phyloP scores from a whole-genome alignment of 2,888 invertebrate species.

The Cheilosia variabilis region DNA sequence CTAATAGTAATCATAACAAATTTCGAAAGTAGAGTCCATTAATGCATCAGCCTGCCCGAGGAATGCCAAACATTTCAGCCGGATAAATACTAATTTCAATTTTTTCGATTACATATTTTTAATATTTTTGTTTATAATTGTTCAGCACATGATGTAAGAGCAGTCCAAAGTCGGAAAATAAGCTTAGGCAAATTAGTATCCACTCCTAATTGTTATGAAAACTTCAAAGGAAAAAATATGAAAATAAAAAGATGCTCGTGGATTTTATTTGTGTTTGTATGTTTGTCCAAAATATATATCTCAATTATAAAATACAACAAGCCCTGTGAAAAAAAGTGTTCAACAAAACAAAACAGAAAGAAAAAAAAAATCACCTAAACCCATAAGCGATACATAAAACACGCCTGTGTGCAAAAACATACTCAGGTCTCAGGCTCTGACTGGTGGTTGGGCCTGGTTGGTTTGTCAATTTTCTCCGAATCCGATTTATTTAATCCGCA shows the following conservation, averaged over 20 bases:
- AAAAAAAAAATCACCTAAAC: slow-evolving; percentile 44
- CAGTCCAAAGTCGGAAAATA: slow-evolving; percentile 17
- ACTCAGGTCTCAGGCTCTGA: neutral
- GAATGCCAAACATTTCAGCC: slow-evolving; percentile 2
- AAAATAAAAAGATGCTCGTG: neutral
- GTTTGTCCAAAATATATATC: slow-evolving; percentile 27
- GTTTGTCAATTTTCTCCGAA: slow-evolving; percentile 59
- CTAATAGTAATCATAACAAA: slow-evolving; percentile 12
- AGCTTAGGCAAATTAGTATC: neutral
- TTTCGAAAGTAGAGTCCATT: slow-evolving; percentile 1
- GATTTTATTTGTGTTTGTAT: neutral
- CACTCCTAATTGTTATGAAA: neutral
- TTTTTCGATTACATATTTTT: slow-evolving; percentile 23
- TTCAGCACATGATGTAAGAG: slow-evolving; percentile 38
- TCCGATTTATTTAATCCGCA: slow-evolving; percentile 69
- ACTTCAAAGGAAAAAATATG: too few species aligned
- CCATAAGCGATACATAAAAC: slow-evolving; percentile 61
- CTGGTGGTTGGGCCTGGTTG: slow-evolving; percentile 1
- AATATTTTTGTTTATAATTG: slow-evolving; percentile 17
- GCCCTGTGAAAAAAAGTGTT: neutral
- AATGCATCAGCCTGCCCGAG: slow-evolving; percentile 29
- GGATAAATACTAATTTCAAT: neutral
- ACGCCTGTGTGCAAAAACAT: slow-evolving; percentile 66
- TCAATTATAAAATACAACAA: slow-evolving; percentile 19
- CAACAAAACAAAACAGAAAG: neutral